These are phyloP conservation scores for Canis aureus DNA, from an alignment of 2,113 vertebrate genomes.

Conservation along the genomic window DNA sequence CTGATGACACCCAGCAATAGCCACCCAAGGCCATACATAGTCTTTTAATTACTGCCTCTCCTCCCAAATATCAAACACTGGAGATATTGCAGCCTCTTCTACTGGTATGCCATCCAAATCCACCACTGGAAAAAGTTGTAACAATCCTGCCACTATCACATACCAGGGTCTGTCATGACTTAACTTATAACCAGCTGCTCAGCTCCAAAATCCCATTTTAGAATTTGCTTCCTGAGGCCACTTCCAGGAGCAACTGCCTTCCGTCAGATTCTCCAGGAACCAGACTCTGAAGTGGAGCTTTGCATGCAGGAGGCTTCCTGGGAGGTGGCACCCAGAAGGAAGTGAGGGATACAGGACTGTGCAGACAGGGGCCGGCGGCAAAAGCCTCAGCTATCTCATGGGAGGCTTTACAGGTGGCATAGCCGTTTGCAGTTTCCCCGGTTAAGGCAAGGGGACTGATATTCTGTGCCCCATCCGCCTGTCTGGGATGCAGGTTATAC, in stretches of 20 bases:
- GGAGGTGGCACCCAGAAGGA: background rate
- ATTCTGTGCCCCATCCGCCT: background rate
- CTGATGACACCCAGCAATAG: background rate
- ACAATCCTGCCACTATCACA: accelerated
- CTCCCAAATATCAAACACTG: accelerated
- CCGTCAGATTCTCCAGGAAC: background rate
- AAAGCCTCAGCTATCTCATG: accelerated
- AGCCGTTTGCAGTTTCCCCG: too few species aligned
- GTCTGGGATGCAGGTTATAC: background rate
- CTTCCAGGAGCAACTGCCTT: background rate
- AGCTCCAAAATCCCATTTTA: background rate
- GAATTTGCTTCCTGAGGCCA: too few species aligned
- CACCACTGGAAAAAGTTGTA: accelerated
- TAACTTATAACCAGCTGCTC: background rate
- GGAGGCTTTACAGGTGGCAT: background rate
- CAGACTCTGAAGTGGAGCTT: background rate
- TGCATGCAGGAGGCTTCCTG: accelerated
- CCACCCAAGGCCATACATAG: accelerated
- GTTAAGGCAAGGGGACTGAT: too few species aligned
- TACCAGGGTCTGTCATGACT: accelerated
- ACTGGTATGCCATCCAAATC: background rate
- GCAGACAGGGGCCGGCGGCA: accelerated
- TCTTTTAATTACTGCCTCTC: background rate
- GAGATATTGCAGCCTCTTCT: accelerated
- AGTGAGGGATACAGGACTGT: accelerated